Evolutionary conservation across 2,797 vertebrate species (phyloP), one percentile per base, ranked within the genome.

Genomic region (Pteronotus mesoamericanus): DNA sequence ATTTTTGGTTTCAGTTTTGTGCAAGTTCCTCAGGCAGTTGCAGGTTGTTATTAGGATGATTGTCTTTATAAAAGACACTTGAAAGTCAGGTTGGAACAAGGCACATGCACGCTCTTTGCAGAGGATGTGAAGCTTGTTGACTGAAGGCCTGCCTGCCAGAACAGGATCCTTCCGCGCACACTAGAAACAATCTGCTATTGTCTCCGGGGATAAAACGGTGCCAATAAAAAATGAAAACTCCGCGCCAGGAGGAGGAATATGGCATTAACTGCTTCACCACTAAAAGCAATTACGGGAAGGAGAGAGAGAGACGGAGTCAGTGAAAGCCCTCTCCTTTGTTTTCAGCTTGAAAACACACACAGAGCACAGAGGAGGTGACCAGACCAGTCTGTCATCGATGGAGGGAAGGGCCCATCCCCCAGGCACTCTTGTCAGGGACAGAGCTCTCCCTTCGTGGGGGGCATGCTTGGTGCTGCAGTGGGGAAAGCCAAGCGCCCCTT

Each of bases 141-240:
- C 97, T 98, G 95, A 97, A 98, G 97, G 97, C 95, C 83, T 97
- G 97, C 98, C 97, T 98, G 98, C 98, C 98, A 98, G 98, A 96
- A 98, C 98, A 98, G 97, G 98, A 98, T 94, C 94, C 97, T 97
- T 97, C 96, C 95, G 94, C 72, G 57, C 92, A 59, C 89, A 95
- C 72, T 0, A 5, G 98, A 96, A 98, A 98, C 98, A 98, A 98
- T 98, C 98, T 98, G 93, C 98, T 97, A 98, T 98, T 98, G 98
- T 98, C 96, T 98, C 97, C 0, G 0, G 97, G 97, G 97, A 96
- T 90, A 97, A 98, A 96, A 89, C 14, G 15, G 93, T 98, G 98
- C 98, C 98, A 98, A 96, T 96, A 97, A 98, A 98, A 98, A 92
- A 97, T 86, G 89, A 95, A 90, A 97, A 88, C 32, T 78, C 93